Evolutionary conservation across 2,113 vertebrate genomes (phyloP).

Genomic region (Ceyx cyanopectus): DNA sequence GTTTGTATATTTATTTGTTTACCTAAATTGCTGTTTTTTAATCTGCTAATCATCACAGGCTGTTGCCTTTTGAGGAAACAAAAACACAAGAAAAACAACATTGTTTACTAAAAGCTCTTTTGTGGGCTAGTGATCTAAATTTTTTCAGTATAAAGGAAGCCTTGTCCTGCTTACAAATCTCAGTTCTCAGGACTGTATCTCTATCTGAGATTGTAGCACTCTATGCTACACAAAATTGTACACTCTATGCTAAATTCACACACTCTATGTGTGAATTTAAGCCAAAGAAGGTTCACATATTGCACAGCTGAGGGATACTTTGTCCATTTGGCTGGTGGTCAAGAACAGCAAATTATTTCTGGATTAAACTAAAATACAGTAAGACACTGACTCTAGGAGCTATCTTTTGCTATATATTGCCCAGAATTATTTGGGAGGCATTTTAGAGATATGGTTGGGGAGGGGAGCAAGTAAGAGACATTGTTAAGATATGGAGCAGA

Average conservation of each 20-base stretch:
- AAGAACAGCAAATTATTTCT: not conserved
- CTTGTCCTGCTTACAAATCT: not conserved
- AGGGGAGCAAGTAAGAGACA: not conserved
- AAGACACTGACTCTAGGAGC: not conserved
- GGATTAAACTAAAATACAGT: not conserved
- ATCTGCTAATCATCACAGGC: not conserved
- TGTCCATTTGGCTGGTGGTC: not conserved
- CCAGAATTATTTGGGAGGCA: not conserved
- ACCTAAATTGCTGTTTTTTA: not conserved
- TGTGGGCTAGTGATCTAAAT: not conserved
- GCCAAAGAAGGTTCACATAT: not conserved
- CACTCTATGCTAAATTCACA: no score
- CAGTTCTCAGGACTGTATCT: not conserved
- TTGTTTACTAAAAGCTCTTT: slow-evolving; percentile 11
- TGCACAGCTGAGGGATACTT: not conserved
- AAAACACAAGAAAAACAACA: not conserved
- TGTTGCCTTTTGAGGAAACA: slow-evolving; percentile 1
- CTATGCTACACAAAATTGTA: no score
- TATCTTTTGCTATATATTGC: not conserved
- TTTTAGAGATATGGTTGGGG: not conserved
- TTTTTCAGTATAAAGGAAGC: not conserved
- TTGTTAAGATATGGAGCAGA: not conserved
- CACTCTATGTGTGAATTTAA: not conserved
- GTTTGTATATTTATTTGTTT: not conserved
- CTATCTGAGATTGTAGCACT: not conserved